Conservation (phyloP, 2,888 invertebrate species). For the Cheilosia impressa region DNA sequence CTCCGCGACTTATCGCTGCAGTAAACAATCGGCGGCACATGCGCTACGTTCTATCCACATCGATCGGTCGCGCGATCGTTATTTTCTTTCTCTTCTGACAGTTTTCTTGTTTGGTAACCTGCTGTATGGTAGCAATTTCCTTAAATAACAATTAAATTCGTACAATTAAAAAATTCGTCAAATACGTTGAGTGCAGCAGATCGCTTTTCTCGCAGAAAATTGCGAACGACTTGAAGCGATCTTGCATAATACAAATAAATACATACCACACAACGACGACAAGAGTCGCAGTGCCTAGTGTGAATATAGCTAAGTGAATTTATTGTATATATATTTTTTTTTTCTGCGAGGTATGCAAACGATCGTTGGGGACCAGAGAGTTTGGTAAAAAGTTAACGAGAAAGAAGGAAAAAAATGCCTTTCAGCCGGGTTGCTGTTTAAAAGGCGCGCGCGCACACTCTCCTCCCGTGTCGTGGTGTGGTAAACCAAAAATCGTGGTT, state of each 20-base stretch:
- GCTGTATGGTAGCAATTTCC: conserved; percentile 31
- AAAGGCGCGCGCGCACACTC: conserved; percentile 61
- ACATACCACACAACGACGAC: conserved; percentile 54
- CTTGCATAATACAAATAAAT: conserved; percentile 70
- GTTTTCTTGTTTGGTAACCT: conserved; percentile 39
- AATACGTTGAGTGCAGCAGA: conserved; percentile 38
- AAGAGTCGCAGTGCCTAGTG: conserved; percentile 51
- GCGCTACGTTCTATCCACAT: conserved; percentile 77
- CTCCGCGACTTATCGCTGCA: conserved; percentile 78
- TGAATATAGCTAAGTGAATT: conserved; percentile 66
- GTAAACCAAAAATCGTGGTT: conserved; percentile 65
- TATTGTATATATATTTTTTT: conserved; percentile 19
- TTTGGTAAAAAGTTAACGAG: conserved; percentile 56
- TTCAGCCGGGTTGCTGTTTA: conserved; percentile 56
- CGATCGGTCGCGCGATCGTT: conserved; percentile 61
- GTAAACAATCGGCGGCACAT: conserved; percentile 78
- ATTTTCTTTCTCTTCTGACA: conserved; percentile 4
- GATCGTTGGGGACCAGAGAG: conserved; percentile 60
- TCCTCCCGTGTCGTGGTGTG: conserved; percentile 31
- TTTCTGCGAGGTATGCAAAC: conserved; percentile 64
- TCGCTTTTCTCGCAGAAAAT: conserved; percentile 24
- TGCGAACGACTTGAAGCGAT: conserved; percentile 43
- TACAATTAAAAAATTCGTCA: conserved; percentile 52
- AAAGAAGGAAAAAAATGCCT: conserved; percentile 47
- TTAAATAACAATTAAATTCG: conserved; percentile 41